Evolutionary conservation across 2,113 vertebrate species (phyloP).

Genomic region (Macroglossus sobrinus): DNA sequence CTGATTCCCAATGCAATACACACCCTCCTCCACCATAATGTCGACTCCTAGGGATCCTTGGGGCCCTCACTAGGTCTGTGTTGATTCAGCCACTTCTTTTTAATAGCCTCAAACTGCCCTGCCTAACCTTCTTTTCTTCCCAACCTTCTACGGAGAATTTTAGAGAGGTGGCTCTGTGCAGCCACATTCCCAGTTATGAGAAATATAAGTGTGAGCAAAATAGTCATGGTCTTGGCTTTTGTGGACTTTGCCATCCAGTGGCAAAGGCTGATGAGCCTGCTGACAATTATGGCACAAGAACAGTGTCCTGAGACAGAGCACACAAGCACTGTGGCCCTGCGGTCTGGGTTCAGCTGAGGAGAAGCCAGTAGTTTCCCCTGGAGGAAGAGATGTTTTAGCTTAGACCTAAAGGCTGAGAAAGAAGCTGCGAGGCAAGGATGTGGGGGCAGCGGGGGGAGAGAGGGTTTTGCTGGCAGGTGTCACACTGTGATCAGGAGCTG

Average conservation of each 20-base stretch:
- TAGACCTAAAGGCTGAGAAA: neutral
- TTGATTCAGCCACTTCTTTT: neutral
- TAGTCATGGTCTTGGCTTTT: neutral
- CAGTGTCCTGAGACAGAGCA: neutral
- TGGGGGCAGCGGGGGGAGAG: neutral
- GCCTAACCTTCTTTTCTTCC: neutral
- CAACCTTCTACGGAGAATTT: neutral
- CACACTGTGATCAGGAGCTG: neutral
- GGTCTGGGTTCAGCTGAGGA: neutral
- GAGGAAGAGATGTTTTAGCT: neutral
- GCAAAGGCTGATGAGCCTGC: neutral
- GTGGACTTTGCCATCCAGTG: neutral
- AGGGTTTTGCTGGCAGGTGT: neutral
- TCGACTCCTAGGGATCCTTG: neutral
- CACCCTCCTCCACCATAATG: neutral
- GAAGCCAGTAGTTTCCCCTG: neutral
- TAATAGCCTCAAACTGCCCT: neutral
- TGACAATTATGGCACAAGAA: neutral
- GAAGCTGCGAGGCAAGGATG: neutral
- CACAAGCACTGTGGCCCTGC: neutral
- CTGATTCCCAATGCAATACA: neutral
- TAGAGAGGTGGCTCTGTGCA: neutral
- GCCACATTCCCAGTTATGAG: neutral
- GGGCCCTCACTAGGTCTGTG: neutral
- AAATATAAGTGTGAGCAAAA: neutral